Conservation (phyloP, 2,113 vertebrate genomes). For the Carassius auratus region DNA sequence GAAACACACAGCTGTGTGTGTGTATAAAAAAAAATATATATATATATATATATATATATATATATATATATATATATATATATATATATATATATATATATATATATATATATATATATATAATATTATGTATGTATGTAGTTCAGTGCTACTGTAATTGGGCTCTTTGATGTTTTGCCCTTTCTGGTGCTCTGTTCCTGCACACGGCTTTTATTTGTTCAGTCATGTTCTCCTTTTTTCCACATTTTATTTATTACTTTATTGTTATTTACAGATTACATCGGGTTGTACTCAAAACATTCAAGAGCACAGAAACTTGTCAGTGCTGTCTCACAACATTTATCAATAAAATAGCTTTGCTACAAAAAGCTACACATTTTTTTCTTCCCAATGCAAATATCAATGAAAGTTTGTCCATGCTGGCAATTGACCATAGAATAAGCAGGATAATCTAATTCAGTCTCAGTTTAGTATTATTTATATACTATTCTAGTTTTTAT, state of each 20-base stretch:
- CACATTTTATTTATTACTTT: not conserved
- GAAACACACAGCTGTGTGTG: not conserved
- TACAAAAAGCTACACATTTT: not conserved
- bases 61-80: not conserved
- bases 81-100: not conserved
- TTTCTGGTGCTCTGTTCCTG: constrained; percentile 59
- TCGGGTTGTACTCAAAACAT: not conserved
- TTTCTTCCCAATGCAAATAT: not conserved
- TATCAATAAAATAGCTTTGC: not conserved
- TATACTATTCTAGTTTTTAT: not conserved
- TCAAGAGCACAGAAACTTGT: not conserved
- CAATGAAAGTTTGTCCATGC: no score
- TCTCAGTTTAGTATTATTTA: not conserved
- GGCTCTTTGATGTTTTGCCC: constrained; percentile 61
- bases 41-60: constrained; percentile 16
- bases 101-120: not conserved
- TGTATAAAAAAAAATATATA: constrained; percentile 20
- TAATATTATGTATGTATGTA: no score
- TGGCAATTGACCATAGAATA: not conserved
- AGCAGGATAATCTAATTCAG: not conserved
- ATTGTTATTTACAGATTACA: not conserved
- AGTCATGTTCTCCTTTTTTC: not conserved
- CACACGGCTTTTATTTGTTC: not conserved
- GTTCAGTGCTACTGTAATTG: constrained; percentile 73
- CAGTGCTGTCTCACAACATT: not conserved